phyloP scores from a whole-genome alignment of 2,797 vertebrate species.

The Megalops cyprinoides region DNA sequence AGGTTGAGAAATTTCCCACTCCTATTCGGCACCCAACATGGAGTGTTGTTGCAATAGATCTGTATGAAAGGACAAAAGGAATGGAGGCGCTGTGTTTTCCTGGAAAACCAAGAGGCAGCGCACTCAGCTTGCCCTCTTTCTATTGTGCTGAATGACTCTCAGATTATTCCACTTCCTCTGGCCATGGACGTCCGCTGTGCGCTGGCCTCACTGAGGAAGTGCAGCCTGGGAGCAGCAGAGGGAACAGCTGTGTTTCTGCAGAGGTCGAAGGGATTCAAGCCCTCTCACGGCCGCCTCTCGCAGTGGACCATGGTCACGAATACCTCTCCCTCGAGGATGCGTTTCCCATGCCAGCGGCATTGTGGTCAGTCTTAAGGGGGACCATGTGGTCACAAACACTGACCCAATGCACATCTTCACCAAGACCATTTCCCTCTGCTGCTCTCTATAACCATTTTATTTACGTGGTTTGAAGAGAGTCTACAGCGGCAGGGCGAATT shows the following conservation, averaged over 20 bases:
- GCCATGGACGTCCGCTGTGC: neutral
- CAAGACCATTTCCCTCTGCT: too few relatives aligned
- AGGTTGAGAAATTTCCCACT: neutral
- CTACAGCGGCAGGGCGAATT: too few relatives aligned
- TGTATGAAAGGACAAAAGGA: neutral
- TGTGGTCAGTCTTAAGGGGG: slow-evolving; percentile 2
- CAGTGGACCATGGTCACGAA: slow-evolving; percentile 37
- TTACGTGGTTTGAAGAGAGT: slow-evolving; percentile 20
- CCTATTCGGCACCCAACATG: too few relatives aligned
- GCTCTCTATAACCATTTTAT: too few relatives aligned
- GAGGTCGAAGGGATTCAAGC: slow-evolving; percentile 33
- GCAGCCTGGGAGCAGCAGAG: neutral
- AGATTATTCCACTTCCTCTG: neutral
- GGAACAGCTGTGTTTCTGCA: slow-evolving; percentile 45
- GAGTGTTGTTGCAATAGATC: neutral
- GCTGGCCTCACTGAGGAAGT: neutral
- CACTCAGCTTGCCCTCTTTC: neutral
- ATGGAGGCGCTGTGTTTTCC: neutral
- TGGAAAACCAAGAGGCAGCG: neutral
- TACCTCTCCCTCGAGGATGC: slow-evolving; percentile 24
- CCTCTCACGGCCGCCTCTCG: slow-evolving; percentile 35
- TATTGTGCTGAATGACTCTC: neutral
- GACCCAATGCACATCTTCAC: too few relatives aligned
- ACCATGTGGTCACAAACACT: slow-evolving; percentile 32
- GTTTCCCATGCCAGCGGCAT: slow-evolving; percentile 39